A percentile compares a stretch with the other conserved stretches of the same genome.
These are phyloP conservation scores for Acronicta aceris DNA, from an alignment of 2,888 invertebrate genomes.

Conservation along the genomic window DNA sequence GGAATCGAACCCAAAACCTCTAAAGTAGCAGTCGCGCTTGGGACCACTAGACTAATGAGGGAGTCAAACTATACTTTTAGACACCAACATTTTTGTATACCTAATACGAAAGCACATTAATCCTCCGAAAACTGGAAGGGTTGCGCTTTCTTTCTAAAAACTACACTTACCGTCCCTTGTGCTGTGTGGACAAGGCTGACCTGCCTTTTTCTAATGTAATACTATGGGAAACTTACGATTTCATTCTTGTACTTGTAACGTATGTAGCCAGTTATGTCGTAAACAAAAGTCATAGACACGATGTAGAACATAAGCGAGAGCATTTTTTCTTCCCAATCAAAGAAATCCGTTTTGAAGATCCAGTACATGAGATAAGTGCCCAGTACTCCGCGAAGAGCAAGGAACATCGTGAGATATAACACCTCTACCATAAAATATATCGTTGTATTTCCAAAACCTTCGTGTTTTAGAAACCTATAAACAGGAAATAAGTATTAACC, in stretches of 20 bases:
- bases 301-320: conserved; percentile 76
- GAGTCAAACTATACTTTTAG: too few species aligned
- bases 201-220: background rate
- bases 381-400: conserved; percentile 84
- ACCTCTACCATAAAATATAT: conserved; percentile 84
- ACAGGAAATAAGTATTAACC: background rate
- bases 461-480: conserved; percentile 85
- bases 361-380: conserved; percentile 85
- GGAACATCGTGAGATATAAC: conserved; percentile 83
- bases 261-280: conserved; percentile 81
- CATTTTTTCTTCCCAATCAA: conserved; percentile 79
- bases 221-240: conserved; percentile 69
- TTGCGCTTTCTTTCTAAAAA: too few species aligned
- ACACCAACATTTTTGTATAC: too few species aligned
- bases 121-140: too few species aligned
- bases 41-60: too few species aligned
- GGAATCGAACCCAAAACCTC: too few species aligned
- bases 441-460: conserved; percentile 81
- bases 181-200: too few species aligned
- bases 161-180: too few species aligned
- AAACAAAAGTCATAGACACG: conserved; percentile 82
- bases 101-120: too few species aligned
- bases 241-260: conserved; percentile 75
- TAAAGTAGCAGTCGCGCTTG: too few species aligned
- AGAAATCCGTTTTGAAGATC: conserved; percentile 76